Conservation (phyloP, 2,113 vertebrate species). For the Antigone vipio region DNA sequence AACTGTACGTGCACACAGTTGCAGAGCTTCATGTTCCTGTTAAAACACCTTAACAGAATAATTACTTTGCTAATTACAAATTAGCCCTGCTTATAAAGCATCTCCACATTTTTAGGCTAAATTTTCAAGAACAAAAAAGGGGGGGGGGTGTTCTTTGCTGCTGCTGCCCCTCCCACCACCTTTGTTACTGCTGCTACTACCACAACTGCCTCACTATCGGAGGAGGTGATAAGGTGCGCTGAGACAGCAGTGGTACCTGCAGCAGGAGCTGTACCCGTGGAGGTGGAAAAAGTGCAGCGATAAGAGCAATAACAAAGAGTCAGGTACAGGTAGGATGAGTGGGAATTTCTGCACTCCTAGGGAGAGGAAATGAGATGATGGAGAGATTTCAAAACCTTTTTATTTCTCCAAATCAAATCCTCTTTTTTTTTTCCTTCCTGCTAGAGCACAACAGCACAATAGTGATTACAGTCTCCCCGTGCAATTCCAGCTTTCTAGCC, state of each 20-base stretch:
- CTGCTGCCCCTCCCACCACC: neutral
- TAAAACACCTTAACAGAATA: neutral
- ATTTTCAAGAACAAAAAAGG: neutral
- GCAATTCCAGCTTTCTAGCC: neutral
- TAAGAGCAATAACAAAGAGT: neutral
- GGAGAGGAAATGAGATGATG: neutral
- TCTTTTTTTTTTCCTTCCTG: neutral
- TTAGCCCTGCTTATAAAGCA: neutral
- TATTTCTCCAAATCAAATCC: neutral
- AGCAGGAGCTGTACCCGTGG: neutral
- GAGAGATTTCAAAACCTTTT: neutral
- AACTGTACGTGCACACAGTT: neutral
- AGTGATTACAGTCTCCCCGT: neutral
- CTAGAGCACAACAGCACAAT: neutral
- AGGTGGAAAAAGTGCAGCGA: neutral
- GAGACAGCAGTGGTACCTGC: neutral
- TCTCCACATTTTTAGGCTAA: neutral
- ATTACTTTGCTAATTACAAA: neutral
- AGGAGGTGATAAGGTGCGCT: neutral
- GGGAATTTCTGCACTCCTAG: neutral
- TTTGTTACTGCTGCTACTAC: neutral
- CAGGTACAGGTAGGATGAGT: neutral
- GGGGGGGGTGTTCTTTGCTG: neutral
- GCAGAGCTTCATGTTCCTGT: neutral
- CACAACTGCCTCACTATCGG: neutral